phyloP scores from a whole-genome alignment of 2,113 vertebrate genomes.

The Panurus biarmicus region DNA sequence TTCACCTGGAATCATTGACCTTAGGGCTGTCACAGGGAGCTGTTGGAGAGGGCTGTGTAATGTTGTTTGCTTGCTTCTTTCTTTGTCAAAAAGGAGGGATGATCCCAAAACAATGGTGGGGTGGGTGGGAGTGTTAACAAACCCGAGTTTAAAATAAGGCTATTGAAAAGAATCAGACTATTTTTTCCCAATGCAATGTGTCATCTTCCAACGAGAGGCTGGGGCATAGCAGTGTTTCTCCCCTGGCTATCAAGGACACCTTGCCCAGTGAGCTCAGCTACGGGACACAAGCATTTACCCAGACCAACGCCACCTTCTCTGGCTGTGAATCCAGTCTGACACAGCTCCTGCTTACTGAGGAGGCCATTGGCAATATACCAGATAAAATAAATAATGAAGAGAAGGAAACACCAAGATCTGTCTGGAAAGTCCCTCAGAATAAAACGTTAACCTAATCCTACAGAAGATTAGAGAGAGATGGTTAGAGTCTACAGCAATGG shows the following conservation, averaged over 20 bases:
- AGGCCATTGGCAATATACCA: background rate
- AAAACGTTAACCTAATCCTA: background rate
- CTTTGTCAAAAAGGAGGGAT: background rate
- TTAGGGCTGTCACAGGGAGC: background rate
- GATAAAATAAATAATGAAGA: background rate
- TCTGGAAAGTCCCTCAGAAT: background rate
- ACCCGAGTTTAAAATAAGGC: background rate
- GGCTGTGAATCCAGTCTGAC: background rate
- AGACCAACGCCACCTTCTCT: background rate
- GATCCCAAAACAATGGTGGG: background rate
- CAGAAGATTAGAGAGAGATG: background rate
- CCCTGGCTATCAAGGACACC: background rate
- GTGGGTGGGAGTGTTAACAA: background rate
- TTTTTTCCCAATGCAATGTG: rapidly evolving
- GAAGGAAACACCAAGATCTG: background rate
- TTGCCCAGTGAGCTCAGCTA: background rate
- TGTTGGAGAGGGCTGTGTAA: background rate
- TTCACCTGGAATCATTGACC: background rate
- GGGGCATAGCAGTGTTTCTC: background rate
- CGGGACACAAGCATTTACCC: background rate
- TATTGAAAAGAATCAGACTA: background rate
- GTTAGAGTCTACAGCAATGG: background rate
- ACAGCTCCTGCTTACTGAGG: background rate
- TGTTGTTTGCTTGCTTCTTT: background rate
- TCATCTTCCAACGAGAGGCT: background rate